Base-by-base conservation (phyloP, 2,797 vertebrate genomes). In the Tenualosa thibaudeaui region DNA sequence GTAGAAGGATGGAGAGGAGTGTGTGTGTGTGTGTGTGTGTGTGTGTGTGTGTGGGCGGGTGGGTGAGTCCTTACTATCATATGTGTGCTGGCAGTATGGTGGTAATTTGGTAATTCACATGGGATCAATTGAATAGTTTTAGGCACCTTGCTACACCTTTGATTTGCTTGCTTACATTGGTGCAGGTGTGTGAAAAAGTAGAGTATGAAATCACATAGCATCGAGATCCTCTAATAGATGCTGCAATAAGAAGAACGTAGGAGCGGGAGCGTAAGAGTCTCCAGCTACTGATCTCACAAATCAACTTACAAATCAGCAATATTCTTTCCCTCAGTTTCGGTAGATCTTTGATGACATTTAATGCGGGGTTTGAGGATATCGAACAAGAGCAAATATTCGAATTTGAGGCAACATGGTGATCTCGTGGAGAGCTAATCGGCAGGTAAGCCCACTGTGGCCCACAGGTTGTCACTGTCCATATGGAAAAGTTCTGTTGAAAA, bases 161-260 rank as follows among this genome's bases (percentile, higher is more conserved):
- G 91, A 95, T 89, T n/a, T 83, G 89, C 89, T 93, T 93, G 89
- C 92, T 92, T 89, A 88, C 91, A 85, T 93, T 82, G 19, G 94
- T 94, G 92, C 93, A 95, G 94, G 93, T 94, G 89, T 93, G 89
- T 95, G 93, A 95, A 93, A 92, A 92, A 91, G 90, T 92, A 93
- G 92, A 94, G 95, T 94, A 94, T 94, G 94, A 95, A 93, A 93
- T 93, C 95, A 93, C 95, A 94, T 92, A 93, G 92, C 94, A 95
- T 40, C 2, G 40, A 15, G 19, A 22, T 46, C 19, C 5, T 17
- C 8, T n/a, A n/a, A n/a, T n/a, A n/a, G n/a, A n/a, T n/a, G n/a
- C n/a, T 19, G 6, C 22, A 46, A 40, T 78, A 46, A 43, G 71
- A 6, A 43, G 31, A 24, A 68, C 22, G 54, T n/a, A 19, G 2